phyloP scores from a whole-genome alignment of 2,888 invertebrate species.

The Lymantria monacha region DNA sequence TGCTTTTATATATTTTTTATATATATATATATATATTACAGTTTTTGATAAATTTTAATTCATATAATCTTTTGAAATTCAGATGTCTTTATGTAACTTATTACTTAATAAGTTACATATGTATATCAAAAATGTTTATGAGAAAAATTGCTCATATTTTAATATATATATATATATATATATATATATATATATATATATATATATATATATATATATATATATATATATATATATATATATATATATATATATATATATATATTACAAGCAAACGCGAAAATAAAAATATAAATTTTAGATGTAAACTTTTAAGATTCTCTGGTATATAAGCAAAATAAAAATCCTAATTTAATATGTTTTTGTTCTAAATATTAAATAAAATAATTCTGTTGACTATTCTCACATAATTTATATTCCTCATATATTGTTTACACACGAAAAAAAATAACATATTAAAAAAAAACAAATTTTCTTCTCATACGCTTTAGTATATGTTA shows the following conservation, averaged over 20 bases:
- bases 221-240: conserved; percentile 13
- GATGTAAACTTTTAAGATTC: conserved; percentile 2
- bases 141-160: conserved; percentile 3
- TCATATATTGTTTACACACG: conserved; percentile 35
- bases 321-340: conserved; percentile 12
- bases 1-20: too few relatives aligned
- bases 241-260: conserved; percentile 9
- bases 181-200: conserved; percentile 10
- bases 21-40: too few relatives aligned
- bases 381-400: conserved; percentile 25
- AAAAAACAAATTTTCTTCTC: conserved; percentile 9
- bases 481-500: conserved; percentile 15
- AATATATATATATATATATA: conserved; percentile 11
- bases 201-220: conserved; percentile 10
- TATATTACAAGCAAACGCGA: conserved; percentile 2
- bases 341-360: conserved; percentile 8
- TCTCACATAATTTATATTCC: conserved; percentile 30
- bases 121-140: too few relatives aligned
- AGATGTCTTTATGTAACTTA: too few relatives aligned
- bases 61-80: too few relatives aligned
- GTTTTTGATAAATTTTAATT: too few relatives aligned
- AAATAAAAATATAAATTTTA: conserved; percentile 1
- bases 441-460: conserved; percentile 4
- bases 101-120: too few relatives aligned
- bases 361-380: conserved; percentile 13